A percentile compares a stretch with the other conserved stretches of the same genome.
phyloP scores from a whole-genome alignment of 2,888 invertebrate species.

The Diloba caeruleocephala region DNA sequence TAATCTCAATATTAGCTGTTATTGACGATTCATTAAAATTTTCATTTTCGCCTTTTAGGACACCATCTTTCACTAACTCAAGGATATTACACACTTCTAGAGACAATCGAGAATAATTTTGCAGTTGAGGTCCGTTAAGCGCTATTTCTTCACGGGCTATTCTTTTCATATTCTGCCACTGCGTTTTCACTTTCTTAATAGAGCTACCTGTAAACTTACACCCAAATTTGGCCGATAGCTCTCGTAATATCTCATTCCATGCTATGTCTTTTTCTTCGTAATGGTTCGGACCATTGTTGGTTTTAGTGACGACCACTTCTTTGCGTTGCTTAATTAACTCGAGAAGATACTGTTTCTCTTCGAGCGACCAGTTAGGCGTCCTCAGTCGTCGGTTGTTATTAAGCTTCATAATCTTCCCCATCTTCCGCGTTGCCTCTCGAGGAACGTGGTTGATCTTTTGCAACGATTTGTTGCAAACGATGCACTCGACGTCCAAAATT shows the following conservation, averaged over 20 bases:
- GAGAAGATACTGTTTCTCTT: slow-evolving; percentile 83
- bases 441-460: slow-evolving; percentile 82
- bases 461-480: slow-evolving; percentile 87
- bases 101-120: slow-evolving; percentile 75
- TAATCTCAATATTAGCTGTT: slow-evolving; percentile 77
- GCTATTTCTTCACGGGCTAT: slow-evolving; percentile 83
- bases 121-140: slow-evolving; percentile 66
- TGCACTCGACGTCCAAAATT: slow-evolving; percentile 86
- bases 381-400: slow-evolving; percentile 74
- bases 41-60: slow-evolving; percentile 66
- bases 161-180: slow-evolving; percentile 87
- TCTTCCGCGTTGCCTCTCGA: slow-evolving; percentile 64
- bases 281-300: slow-evolving; percentile 80
- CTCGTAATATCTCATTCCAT: slow-evolving; percentile 81
- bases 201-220: slow-evolving; percentile 78
- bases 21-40: slow-evolving; percentile 69
- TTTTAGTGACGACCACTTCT: slow-evolving; percentile 79
- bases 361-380: slow-evolving; percentile 84
- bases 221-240: slow-evolving; percentile 75
- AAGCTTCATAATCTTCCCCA: slow-evolving; percentile 81
- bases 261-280: slow-evolving; percentile 83
- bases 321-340: slow-evolving; percentile 82
- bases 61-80: slow-evolving; percentile 76
- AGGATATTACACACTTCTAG: slow-evolving; percentile 80
- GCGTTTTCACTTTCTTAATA: slow-evolving; percentile 84